phyloP scores from a whole-genome alignment of 2,113 vertebrate species.

The Dasyprocta punctata region DNA sequence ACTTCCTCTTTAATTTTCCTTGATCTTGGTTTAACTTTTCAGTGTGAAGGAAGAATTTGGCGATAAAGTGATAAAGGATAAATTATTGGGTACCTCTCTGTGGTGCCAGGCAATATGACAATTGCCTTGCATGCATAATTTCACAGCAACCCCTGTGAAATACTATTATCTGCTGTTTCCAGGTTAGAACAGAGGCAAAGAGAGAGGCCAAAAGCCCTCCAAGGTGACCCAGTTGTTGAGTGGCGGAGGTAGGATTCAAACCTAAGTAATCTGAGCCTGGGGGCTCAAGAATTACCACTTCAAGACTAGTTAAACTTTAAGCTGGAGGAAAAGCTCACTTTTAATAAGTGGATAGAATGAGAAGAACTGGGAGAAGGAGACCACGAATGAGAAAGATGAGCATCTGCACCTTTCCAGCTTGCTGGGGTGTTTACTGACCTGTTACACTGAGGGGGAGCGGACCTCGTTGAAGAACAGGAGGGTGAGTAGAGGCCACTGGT shows the following conservation, averaged over 20 bases:
- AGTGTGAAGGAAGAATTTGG: conserved; percentile 18
- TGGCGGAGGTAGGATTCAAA: neutral
- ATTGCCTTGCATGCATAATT: conserved; percentile 44
- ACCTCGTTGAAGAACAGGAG: neutral
- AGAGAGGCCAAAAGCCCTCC: neutral
- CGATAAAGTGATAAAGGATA: neutral
- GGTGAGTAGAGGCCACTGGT: neutral
- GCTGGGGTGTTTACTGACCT: neutral
- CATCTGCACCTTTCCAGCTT: neutral
- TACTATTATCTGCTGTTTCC: conserved; percentile 48
- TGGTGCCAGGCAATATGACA: neutral
- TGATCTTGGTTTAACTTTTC: neutral
- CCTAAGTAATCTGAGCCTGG: neutral
- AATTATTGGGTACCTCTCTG: conserved; percentile 38
- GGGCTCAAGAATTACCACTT: neutral
- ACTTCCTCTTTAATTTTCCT: conserved; percentile 46
- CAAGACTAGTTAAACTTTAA: conserved; percentile 18
- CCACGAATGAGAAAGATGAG: neutral
- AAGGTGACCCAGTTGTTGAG: neutral
- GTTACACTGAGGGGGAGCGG: neutral
- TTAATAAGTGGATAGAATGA: conserved; percentile 10
- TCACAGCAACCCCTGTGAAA: neutral
- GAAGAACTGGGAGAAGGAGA: neutral
- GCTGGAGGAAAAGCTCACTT: neutral
- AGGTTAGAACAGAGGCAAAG: neutral